Percentiles rank a stretch among this genome's conserved stretches.
phyloP scores from a whole-genome alignment of 2,888 invertebrate species.

The Drosophila quasianomalipes region DNA sequence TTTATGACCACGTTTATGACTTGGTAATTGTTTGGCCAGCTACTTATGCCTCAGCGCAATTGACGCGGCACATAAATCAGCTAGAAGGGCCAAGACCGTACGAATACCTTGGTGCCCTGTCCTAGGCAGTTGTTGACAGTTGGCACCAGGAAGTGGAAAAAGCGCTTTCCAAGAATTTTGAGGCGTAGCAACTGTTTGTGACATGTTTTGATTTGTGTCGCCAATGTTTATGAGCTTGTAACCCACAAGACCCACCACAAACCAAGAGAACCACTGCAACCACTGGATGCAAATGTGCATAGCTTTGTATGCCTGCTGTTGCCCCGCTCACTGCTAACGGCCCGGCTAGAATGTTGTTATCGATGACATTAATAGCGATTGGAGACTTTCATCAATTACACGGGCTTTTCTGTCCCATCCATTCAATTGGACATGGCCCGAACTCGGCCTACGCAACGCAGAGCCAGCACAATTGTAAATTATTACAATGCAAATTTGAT shows the following conservation, averaged over 20 bases:
- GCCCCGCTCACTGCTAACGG: conserved; percentile 36
- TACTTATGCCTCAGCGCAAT: conserved; percentile 56
- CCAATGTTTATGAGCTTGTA: conserved; percentile 77
- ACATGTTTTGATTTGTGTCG: conserved; percentile 80
- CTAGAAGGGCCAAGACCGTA: conserved; percentile 19
- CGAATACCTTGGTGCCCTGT: conserved; percentile 16
- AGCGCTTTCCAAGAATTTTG: conserved; percentile 73
- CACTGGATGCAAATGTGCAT: conserved; percentile 49
- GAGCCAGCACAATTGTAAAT: conserved; percentile 70
- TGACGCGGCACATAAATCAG: conserved; percentile 73
- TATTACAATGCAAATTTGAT: conserved; percentile 81
- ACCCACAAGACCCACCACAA: conserved; percentile 43
- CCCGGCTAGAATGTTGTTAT: conserved; percentile 62
- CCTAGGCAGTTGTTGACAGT: conserved; percentile 53
- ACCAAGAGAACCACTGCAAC: neutral
- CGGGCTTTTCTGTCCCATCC: conserved; percentile 24
- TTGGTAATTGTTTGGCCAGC: conserved; percentile 62
- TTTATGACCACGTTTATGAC: conserved; percentile 53
- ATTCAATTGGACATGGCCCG: conserved; percentile 42
- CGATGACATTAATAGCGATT: conserved; percentile 81
- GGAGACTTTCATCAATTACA: conserved; percentile 81
- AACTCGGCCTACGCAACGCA: conserved; percentile 69
- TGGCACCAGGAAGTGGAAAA: conserved; percentile 72
- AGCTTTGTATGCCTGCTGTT: conserved; percentile 18
- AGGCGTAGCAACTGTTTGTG: conserved; percentile 82